phyloP scores from a whole-genome alignment of 2,113 vertebrate species.

The Genyomyrus donnyi region DNA sequence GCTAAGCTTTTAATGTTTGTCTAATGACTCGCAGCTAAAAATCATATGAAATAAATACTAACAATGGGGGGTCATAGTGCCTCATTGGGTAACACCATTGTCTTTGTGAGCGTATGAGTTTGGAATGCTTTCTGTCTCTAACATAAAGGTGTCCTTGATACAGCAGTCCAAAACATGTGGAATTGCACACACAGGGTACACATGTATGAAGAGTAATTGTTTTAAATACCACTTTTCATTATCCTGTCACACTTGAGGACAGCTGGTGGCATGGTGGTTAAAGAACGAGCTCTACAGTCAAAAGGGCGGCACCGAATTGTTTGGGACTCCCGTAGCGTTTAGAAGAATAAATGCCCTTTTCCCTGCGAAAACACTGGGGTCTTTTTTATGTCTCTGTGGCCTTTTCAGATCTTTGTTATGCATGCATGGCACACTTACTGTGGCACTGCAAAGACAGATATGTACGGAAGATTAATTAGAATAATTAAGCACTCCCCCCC shows the following conservation, averaged over 20 bases:
- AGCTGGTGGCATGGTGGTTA: neutral
- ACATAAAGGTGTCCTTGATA: neutral
- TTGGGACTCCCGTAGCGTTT: neutral
- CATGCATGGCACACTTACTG: neutral
- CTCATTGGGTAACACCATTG: neutral
- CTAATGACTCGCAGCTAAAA: neutral
- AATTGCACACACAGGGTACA: neutral
- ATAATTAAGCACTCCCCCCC: neutral
- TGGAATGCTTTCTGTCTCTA: neutral
- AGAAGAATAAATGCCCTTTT: neutral
- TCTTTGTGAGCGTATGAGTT: neutral
- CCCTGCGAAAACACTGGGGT: neutral
- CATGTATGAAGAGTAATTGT: neutral
- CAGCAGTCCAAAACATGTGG: neutral
- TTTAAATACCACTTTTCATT: neutral
- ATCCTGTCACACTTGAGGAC: neutral
- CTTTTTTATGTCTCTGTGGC: neutral
- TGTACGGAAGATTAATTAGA: neutral
- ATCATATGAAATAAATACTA: neutral
- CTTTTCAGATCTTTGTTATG: constrained; percentile 2
- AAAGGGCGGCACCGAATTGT: neutral
- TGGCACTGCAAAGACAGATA: neutral
- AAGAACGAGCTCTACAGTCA: neutral
- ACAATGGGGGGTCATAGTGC: neutral
- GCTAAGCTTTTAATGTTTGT: neutral